Percentiles rank a stretch among this genome's conserved stretches.
These are phyloP conservation scores for Trididemnum nubilum DNA, from an alignment of 23 tunicate species.

Conservation along the genomic window DNA sequence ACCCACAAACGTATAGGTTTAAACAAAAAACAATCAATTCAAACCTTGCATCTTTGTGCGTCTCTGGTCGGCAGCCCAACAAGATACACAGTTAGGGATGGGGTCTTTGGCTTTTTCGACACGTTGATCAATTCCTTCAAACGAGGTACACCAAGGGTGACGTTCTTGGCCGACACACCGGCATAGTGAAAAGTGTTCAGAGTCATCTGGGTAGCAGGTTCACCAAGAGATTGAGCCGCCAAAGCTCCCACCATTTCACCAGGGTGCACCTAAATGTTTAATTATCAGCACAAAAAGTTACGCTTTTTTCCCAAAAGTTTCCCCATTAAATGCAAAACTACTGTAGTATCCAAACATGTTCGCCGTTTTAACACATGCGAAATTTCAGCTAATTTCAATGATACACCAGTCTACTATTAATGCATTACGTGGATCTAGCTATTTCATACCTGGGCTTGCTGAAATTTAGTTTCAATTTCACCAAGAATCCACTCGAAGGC, in stretches of 20 bases:
- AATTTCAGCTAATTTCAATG: too few species aligned
- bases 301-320: too few species aligned
- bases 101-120: slow-evolving; percentile 96
- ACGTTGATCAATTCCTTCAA: slow-evolving; percentile 99
- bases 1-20: too few species aligned
- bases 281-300: too few species aligned
- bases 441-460: slow-evolving; percentile 90
- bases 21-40: too few species aligned
- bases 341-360: not conserved
- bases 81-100: slow-evolving; percentile 94
- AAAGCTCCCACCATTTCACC: slow-evolving; percentile 99
- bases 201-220: slow-evolving; percentile 99
- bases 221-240: slow-evolving; percentile 98
- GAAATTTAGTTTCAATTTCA: slow-evolving; percentile 96
- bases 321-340: too few species aligned
- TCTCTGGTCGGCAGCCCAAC: slow-evolving; percentile 94
- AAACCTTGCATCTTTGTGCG: slow-evolving; percentile 98
- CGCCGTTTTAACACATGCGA: too few species aligned
- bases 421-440: too few species aligned
- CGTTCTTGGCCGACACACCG: slow-evolving; percentile 99
- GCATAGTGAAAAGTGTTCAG: slow-evolving; percentile 99
- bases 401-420: too few species aligned
- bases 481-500: slow-evolving; percentile 98
- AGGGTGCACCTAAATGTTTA: slow-evolving; percentile 87
- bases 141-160: slow-evolving; percentile 99